Evolutionary conservation across 2,888 invertebrate genomes (phyloP).

Genomic region (Trachelus tabidus): DNA sequence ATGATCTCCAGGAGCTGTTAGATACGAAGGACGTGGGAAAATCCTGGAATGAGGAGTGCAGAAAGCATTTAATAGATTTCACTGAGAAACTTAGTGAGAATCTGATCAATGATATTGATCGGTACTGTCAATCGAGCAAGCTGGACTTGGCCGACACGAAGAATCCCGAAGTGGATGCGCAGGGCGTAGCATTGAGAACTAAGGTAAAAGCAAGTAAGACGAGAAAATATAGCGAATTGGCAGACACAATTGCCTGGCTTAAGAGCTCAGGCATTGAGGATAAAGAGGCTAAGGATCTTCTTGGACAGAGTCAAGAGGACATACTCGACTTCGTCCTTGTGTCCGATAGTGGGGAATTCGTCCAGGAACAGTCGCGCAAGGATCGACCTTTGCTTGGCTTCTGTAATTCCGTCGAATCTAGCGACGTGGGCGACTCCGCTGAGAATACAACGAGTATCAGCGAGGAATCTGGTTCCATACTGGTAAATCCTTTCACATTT

Average conservation of each 20-base stretch:
- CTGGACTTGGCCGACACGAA: constrained; percentile 45
- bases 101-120: constrained; percentile 80
- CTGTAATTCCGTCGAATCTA: constrained; percentile 76
- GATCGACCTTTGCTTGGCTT: constrained; percentile 69
- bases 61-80: constrained; percentile 80
- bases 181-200: not conserved
- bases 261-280: constrained; percentile 28
- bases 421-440: constrained; percentile 72
- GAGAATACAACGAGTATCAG: constrained; percentile 71
- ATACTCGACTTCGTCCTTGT: constrained; percentile 52
- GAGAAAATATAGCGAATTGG: constrained; percentile 40
- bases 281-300: constrained; percentile 34
- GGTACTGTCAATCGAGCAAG: constrained; percentile 58
- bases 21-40: constrained; percentile 30
- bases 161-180: constrained; percentile 1
- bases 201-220: not conserved
- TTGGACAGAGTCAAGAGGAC: constrained; percentile 41
- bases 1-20: constrained; percentile 4
- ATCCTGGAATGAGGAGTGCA: constrained; percentile 74
- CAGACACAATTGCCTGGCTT: constrained; percentile 41
- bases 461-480: constrained; percentile 47
- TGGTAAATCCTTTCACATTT: not conserved
- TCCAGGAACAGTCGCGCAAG: constrained; percentile 64
- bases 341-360: constrained; percentile 45
- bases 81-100: constrained; percentile 87